Evolutionary conservation across 2,113 vertebrate genomes (phyloP).

Genomic region (Panurus biarmicus): DNA sequence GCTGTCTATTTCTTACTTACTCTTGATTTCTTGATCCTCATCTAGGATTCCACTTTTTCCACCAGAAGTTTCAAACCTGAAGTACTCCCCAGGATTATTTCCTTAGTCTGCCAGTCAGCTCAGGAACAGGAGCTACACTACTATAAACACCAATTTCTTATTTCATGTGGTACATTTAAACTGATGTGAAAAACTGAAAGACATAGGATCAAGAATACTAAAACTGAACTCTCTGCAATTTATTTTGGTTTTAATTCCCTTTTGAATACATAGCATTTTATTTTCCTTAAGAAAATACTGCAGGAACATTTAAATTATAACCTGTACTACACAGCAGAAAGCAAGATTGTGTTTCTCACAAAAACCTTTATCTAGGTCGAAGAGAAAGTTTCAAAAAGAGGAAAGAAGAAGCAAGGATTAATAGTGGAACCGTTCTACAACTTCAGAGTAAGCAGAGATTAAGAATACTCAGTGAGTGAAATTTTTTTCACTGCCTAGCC

Average conservation of each 20-base stretch:
- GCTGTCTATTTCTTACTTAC: not conserved
- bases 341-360: not conserved
- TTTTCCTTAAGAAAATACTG: not conserved
- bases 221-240: not conserved
- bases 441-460: not conserved
- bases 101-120: not conserved
- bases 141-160: not conserved
- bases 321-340: not conserved
- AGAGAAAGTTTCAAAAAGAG: not conserved
- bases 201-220: not conserved
- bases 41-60: not conserved
- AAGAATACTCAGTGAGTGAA: not conserved
- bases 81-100: not conserved
- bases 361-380: not conserved
- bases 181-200: not conserved
- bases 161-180: not conserved
- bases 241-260: not conserved
- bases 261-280: not conserved
- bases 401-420: not conserved
- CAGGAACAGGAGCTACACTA: not conserved
- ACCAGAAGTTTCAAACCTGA: not conserved
- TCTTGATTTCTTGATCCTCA: not conserved
- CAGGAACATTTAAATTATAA: not conserved
- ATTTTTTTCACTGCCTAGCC: not conserved
- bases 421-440: not conserved